Percentiles rank a stretch among this genome's conserved stretches.
These are phyloP conservation scores for Drosophila neotestacea DNA, from an alignment of 2,888 invertebrate genomes.

Conservation along the genomic window DNA sequence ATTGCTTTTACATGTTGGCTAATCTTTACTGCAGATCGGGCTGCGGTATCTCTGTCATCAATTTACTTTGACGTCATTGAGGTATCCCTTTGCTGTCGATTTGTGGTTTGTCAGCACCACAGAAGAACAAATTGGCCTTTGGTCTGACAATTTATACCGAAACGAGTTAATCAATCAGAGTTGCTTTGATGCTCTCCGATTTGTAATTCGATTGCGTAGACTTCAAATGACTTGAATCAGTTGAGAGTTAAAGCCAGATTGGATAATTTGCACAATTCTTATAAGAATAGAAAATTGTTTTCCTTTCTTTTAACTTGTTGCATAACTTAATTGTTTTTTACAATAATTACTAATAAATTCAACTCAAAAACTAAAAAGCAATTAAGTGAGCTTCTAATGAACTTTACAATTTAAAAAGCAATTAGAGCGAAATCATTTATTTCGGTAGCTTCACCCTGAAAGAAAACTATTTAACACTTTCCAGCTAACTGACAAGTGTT, in stretches of 20 bases:
- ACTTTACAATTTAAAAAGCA: background rate
- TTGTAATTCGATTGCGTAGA: constrained; percentile 14
- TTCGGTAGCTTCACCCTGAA: background rate
- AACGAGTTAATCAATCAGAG: constrained; percentile 40
- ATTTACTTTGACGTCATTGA: constrained; percentile 27
- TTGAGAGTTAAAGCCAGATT: background rate
- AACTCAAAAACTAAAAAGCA: background rate
- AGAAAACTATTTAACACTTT: background rate
- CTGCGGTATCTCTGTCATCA: constrained; percentile 31
- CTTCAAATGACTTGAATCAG: background rate
- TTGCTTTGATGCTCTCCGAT: constrained; percentile 15
- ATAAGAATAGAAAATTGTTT: background rate
- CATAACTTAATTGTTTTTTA: background rate
- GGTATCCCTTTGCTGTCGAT: constrained; percentile 17
- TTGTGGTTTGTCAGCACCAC: constrained; percentile 26
- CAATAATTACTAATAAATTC: background rate
- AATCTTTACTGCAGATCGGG: constrained; percentile 19
- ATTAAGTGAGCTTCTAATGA: background rate
- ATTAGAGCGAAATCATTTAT: background rate
- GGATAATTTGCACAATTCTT: background rate
- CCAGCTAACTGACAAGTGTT: constrained; percentile 6
- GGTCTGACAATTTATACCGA: constrained; percentile 13
- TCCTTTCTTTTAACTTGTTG: background rate
- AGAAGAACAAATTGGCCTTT: constrained; percentile 32
- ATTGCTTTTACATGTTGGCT: constrained; percentile 20